Evolutionary conservation across 2,888 invertebrate genomes (phyloP), one percentile per base, ranked within the genome.

Genomic region (Malacosoma neustria): DNA sequence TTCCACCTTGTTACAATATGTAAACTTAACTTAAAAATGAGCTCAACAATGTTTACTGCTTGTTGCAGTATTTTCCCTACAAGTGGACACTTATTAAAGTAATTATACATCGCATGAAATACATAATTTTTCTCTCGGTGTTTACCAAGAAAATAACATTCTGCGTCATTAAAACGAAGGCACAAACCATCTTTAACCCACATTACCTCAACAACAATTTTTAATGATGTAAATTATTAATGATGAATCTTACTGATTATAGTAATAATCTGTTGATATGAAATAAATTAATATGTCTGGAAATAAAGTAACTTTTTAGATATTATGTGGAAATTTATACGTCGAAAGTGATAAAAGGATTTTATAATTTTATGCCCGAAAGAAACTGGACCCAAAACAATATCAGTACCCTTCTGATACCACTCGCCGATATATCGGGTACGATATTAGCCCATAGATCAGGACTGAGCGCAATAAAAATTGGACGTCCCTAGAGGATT

Each of bases 391-490:
- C 11, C 29, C 13, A 32, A 38, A 48, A 61, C 56, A 63, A 63
- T 68, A 56, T 64, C 54, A 55, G 61, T 63, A 66, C 66, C 63
- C 67, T 64, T 73, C 67, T 54, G 48, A 64, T 58, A 64, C 66
- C 61, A 64, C 56, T 66, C 61, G 61, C 57, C 60, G 56, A 64
- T 73, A 64, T 74, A 75, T 72, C 67, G 71, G 9, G 65, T 57
- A 57, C 68, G 64, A 74, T 81, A 82, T 77, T 76, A 71, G 56
- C 47, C 65, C 65, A 66, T 80, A 73, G 57, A 77, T 82, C 81
- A 82, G 72, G 72, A 68, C 62, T 63, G 66, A 70, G 67, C 51
- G 76, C 73, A 84, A 84, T 84, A 84, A 84, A 79, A 81, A 76
- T 74, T 66, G 74, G 64, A 70, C 61, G 69, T 72, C 77, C 81